A percentile compares a stretch with the other conserved stretches of the same genome.
phyloP scores from a whole-genome alignment of 1,140 invertebrate species.

The Drosophila nannoptera region DNA sequence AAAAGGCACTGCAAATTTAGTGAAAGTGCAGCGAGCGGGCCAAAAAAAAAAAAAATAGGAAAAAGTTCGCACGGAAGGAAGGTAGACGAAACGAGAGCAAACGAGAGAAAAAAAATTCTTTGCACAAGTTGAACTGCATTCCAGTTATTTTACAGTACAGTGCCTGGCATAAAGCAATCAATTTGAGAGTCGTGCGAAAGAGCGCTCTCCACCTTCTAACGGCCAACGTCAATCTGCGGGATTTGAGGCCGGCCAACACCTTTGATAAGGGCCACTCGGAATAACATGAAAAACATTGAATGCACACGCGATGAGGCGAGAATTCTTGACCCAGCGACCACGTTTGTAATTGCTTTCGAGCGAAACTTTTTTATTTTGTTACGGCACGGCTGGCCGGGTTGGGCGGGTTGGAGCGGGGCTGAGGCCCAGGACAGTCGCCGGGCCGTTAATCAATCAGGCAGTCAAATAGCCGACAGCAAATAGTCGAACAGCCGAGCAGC shows the following conservation, averaged over 20 bases:
- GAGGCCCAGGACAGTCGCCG: constrained; percentile 35
- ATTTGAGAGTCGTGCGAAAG: constrained; percentile 45
- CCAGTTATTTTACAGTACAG: constrained; percentile 58
- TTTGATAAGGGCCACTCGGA: constrained; percentile 55
- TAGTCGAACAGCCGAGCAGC: too few relatives aligned
- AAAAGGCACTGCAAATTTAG: constrained; percentile 37
- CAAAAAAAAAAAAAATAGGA: constrained; percentile 12
- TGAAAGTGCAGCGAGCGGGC: constrained; percentile 30
- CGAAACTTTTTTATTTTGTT: constrained; percentile 60
- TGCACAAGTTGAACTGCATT: constrained; percentile 56
- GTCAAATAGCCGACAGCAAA: neutral
- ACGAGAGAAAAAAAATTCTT: constrained; percentile 57
- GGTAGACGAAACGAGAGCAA: neutral
- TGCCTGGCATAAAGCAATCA: constrained; percentile 71
- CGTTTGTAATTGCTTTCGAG: constrained; percentile 68
- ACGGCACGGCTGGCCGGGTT: too few relatives aligned
- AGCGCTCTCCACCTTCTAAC: neutral
- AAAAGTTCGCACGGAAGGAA: constrained; percentile 41
- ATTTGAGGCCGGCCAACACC: constrained; percentile 58
- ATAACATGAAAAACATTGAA: neutral
- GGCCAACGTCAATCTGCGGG: constrained; percentile 32
- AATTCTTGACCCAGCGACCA: constrained; percentile 35
- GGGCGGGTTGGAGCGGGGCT: neutral
- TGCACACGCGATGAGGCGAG: constrained; percentile 17
- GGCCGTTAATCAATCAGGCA: constrained; percentile 37